Evolutionary conservation across 1,140 invertebrate genomes (phyloP), one percentile per base, ranked within the genome.

Genomic region (Drosophila ohnishii): DNA sequence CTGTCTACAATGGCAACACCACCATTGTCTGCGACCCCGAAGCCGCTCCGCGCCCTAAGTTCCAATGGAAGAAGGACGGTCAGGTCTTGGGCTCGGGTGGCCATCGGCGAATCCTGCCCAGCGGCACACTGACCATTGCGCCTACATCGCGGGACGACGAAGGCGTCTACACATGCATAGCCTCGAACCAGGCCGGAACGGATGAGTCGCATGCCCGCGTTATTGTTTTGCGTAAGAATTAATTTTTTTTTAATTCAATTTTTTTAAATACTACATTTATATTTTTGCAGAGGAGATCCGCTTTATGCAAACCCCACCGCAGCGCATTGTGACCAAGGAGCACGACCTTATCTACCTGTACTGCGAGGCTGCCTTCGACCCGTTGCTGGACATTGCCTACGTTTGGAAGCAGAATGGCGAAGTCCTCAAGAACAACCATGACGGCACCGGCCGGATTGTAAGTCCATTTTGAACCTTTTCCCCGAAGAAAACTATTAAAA

Each of bases 21-120:
- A 99, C 98, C 0, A 95, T 99, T 56, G 93, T 94, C 40, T 99
- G 98, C 92, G 95, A 96, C 80, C 98, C 98, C 0, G 98, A 99
- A 93, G 98, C 97, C 19, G 97, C 98, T 5, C 98, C 98, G 2
- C 94, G 93, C 75, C 97, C 98, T 0, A 95, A 95, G 78, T 98
- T 98, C 87, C 94, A 95, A 42, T 99, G 98, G 98, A 96, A 96
- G 87, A 98, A 98, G 92, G 96, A 99, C 93, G 96, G 96, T 19
- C 95, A 95, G 82, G 92, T 96, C 3, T 94, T 98, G 51, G 96
- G 95, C 65, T 92, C 94, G 34, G 96, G 96, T 34, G 96, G 96
- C 3, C 94, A 96, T 85, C 93, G 96, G 80, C 94, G 94, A 74
- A 96, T 98, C 57, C 92, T 96, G 39, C 95, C 96, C 56, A 97